These are phyloP conservation scores for Rotaria magnacalcarata DNA, from an alignment of 2,888 invertebrate genomes.

Conservation along the genomic window DNA sequence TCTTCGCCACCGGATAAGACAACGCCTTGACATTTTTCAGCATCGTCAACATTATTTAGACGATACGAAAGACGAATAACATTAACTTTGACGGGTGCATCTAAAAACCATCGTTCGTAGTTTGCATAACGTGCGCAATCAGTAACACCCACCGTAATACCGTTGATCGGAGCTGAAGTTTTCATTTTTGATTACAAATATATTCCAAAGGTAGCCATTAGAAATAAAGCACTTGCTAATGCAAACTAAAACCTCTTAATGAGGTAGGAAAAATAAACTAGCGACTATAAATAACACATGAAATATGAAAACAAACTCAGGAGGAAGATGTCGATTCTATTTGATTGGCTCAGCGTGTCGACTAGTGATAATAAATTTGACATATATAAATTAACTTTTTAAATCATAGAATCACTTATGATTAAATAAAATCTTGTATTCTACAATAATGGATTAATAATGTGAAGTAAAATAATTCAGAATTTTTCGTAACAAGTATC, in stretches of 20 bases:
- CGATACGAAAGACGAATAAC: constrained; percentile 3
- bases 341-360: neutral
- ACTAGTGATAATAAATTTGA: neutral
- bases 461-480: neutral
- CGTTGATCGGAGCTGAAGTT: neutral
- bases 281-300: neutral
- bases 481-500: neutral
- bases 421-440: too few relatives aligned
- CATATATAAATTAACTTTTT: neutral
- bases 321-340: neutral
- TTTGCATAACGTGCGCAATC: constrained; percentile 22
- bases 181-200: neutral
- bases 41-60: constrained; percentile 8
- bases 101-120: constrained; percentile 26
- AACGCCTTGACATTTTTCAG: neutral
- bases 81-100: neutral
- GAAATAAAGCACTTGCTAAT: neutral
- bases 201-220: too few relatives aligned
- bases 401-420: neutral
- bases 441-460: neutral
- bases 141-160: neutral
- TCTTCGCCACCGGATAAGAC: constrained; percentile 27
- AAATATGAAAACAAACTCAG: neutral
- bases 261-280: neutral
- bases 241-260: neutral